phyloP scores from a whole-genome alignment of 2,113 vertebrate species.

The Hypocryptadius cinnamomeus region DNA sequence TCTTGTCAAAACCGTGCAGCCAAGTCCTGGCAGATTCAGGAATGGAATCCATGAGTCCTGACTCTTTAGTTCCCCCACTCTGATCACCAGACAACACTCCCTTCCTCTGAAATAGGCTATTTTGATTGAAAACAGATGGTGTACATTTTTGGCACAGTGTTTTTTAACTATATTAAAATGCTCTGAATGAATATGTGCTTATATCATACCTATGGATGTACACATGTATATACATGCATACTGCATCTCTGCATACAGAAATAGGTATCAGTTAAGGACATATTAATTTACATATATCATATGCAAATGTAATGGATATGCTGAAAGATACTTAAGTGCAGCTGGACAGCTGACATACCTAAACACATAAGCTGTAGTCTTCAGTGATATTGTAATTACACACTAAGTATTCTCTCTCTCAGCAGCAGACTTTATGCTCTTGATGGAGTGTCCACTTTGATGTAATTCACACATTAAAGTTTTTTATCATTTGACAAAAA shows the following conservation, averaged over 20 bases:
- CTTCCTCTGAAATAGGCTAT: constrained; percentile 51
- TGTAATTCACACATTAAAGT: not conserved
- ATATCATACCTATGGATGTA: constrained; percentile 36
- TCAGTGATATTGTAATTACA: constrained; percentile 44
- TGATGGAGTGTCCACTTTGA: not conserved
- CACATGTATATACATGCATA: not conserved
- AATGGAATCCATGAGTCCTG: constrained; percentile 33
- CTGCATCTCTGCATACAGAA: not conserved
- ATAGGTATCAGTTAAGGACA: constrained; percentile 31
- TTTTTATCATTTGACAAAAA: not conserved
- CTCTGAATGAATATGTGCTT: constrained; percentile 49
- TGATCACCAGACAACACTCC: constrained; percentile 52
- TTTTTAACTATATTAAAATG: constrained; percentile 54
- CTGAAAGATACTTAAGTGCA: constrained; percentile 49
- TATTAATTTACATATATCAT: constrained; percentile 44
- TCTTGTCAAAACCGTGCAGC: not conserved
- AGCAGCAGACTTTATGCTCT: not conserved
- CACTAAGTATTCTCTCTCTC: not conserved
- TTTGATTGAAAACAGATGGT: constrained; percentile 55
- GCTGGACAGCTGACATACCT: constrained; percentile 57
- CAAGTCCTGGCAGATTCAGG: not conserved
- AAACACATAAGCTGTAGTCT: constrained; percentile 23
- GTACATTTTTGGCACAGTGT: constrained; percentile 33
- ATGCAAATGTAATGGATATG: constrained; percentile 53
- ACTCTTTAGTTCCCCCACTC: constrained; percentile 29